Conservation (phyloP, 2,888 invertebrate species). For the Eustalomyia histrio region DNA sequence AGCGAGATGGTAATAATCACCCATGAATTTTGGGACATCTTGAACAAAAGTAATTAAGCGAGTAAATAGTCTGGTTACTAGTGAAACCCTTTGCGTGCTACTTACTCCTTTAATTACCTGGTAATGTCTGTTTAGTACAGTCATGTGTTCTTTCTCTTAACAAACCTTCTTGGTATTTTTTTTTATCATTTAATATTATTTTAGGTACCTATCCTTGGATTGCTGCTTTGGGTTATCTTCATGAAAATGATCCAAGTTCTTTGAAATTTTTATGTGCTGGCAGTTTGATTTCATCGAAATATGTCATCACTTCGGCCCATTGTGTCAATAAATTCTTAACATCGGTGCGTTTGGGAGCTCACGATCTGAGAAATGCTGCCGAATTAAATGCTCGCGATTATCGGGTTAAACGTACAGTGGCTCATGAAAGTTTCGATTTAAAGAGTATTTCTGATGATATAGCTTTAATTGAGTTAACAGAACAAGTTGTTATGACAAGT, state of each 20-base stretch:
- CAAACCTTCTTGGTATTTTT: not conserved
- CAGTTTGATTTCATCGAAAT: slow-evolving; percentile 84
- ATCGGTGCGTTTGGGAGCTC: slow-evolving; percentile 87
- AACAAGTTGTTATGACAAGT: slow-evolving; percentile 71
- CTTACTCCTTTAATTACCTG: too few relatives aligned
- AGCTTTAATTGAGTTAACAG: slow-evolving; percentile 84
- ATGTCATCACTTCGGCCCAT: slow-evolving; percentile 87
- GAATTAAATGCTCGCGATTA: slow-evolving; percentile 84
- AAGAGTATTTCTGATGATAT: slow-evolving; percentile 87
- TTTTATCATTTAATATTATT: not conserved
- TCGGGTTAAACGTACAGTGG: slow-evolving; percentile 81
- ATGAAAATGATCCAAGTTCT: slow-evolving; percentile 77
- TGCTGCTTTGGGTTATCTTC: slow-evolving; percentile 85
- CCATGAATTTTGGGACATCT: too few relatives aligned
- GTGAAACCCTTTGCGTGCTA: too few relatives aligned
- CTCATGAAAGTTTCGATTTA: slow-evolving; percentile 86
- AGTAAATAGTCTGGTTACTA: too few relatives aligned
- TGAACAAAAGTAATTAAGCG: too few relatives aligned
- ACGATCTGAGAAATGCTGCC: slow-evolving; percentile 82
- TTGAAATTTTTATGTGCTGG: slow-evolving; percentile 86
- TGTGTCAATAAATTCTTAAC: slow-evolving; percentile 76
- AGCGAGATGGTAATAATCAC: too few relatives aligned
- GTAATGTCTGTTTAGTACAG: too few relatives aligned
- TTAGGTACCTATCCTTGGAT: slow-evolving; percentile 90
- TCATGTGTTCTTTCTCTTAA: too few relatives aligned